These are phyloP conservation scores for Triops longicaudatus DNA, from an alignment of 1,140 invertebrate genomes.

Conservation along the genomic window DNA sequence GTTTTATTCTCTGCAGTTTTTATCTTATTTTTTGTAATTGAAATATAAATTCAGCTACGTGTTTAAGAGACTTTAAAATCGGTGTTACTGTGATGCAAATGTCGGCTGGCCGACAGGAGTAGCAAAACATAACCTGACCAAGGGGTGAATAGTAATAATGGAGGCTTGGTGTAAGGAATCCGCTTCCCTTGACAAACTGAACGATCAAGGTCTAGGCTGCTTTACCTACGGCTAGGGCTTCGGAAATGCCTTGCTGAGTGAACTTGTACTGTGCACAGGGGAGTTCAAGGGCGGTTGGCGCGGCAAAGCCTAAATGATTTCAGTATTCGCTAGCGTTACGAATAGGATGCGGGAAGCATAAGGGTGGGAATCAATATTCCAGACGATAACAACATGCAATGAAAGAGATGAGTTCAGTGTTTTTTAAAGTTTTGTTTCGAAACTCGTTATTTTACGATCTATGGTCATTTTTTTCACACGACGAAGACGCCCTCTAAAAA, in stretches of 20 bases:
- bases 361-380: background rate
- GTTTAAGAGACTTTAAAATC: too few species aligned
- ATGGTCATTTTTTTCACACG: background rate
- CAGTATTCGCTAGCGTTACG: constrained; percentile 5
- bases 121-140: background rate
- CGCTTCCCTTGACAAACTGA: background rate
- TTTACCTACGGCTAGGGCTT: background rate
- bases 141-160: background rate
- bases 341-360: background rate
- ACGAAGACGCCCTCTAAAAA: background rate
- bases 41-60: too few species aligned
- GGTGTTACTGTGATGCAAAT: too few species aligned
- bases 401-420: background rate
- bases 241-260: background rate
- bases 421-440: background rate
- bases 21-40: background rate
- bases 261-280: background rate
- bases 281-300: background rate
- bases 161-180: background rate
- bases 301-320: background rate
- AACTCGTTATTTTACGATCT: background rate
- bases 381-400: background rate
- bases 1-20: background rate
- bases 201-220: background rate
- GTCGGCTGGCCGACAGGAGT: too few species aligned